phyloP scores from a whole-genome alignment of 2,797 vertebrate genomes.

The Megaceryle alcyon region DNA sequence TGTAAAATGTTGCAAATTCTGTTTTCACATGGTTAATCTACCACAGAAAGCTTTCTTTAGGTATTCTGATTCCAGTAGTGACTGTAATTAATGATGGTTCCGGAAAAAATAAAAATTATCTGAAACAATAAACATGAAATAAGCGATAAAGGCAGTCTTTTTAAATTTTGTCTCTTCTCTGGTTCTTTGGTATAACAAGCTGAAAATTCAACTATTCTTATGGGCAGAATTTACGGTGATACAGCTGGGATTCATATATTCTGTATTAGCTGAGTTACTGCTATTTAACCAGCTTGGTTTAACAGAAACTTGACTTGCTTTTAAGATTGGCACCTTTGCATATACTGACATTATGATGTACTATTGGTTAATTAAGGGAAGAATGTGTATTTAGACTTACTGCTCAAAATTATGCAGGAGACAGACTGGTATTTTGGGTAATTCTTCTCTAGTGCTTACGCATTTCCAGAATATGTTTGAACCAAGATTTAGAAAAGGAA shows the following conservation, averaged over 20 bases:
- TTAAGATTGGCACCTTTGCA: slow-evolving; percentile 1
- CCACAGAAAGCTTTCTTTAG: neutral
- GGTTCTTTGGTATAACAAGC: neutral
- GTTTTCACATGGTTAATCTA: neutral
- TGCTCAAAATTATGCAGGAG: neutral
- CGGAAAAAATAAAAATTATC: neutral
- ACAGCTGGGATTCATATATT: slow-evolving; percentile 50
- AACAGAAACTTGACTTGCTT: slow-evolving; percentile 44
- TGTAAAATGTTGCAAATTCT: neutral
- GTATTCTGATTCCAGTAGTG: neutral
- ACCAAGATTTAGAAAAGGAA: neutral
- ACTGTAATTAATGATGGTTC: neutral
- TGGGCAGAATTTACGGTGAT: slow-evolving; percentile 16
- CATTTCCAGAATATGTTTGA: neutral
- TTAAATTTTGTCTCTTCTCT: neutral
- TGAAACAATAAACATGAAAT: neutral
- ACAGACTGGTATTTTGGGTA: neutral
- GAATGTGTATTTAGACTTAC: neutral
- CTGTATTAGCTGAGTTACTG: neutral
- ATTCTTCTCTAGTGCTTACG: neutral
- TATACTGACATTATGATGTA: neutral
- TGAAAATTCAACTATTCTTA: neutral
- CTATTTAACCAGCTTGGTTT: slow-evolving; percentile 33
- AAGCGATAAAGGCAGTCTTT: neutral
- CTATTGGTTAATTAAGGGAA: neutral